phyloP scores from a whole-genome alignment of 2,113 vertebrate genomes.

The Microtus richardsoni region DNA sequence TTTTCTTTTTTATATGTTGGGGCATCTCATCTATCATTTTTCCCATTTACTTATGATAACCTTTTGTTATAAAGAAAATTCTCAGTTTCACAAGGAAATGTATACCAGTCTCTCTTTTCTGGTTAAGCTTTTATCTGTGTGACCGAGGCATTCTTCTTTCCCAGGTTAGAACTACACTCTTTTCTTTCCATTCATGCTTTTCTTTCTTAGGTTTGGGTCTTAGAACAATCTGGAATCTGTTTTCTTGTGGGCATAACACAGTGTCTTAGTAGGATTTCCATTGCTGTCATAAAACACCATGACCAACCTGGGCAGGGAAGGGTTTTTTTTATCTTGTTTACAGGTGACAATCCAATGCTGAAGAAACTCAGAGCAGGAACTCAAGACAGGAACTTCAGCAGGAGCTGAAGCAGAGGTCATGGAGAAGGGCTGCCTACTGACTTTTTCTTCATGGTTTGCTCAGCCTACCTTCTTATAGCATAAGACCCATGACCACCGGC shows the following conservation, averaged over 20 bases:
- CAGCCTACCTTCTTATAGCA: neutral
- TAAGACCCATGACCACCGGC: neutral
- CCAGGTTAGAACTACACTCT: neutral
- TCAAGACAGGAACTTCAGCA: neutral
- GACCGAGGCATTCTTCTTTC: no score
- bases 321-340: neutral
- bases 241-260: neutral
- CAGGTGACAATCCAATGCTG: neutral
- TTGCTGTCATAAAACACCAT: neutral
- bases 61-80: slow-evolving; percentile 1
- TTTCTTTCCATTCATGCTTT: neutral
- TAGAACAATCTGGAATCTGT: neutral
- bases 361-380: neutral
- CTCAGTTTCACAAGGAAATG: neutral
- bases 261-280: neutral
- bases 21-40: neutral
- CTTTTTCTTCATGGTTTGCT: neutral
- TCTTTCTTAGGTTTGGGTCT: neutral
- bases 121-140: neutral
- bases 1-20: neutral
- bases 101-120: neutral
- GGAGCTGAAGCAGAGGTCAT: neutral
- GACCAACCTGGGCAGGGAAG: neutral
- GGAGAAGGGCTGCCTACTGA: neutral
- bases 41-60: neutral